Evolutionary conservation across 2,113 vertebrate genomes (phyloP), one percentile per base, ranked within the genome.

Genomic region (Asarcornis scutulata): DNA sequence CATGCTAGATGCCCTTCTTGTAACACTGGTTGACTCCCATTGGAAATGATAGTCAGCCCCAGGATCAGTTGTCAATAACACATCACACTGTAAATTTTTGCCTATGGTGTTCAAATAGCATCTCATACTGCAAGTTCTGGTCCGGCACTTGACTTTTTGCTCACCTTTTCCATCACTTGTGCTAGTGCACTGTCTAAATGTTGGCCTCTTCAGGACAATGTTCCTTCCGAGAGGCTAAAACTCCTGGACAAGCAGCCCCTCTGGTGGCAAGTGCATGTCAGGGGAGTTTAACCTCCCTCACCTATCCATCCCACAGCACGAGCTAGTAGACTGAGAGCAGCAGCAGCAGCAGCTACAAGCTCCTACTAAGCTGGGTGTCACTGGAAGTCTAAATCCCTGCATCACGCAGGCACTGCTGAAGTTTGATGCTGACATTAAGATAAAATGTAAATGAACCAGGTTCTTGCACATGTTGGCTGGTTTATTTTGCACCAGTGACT

Each of bases 271-370:
- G 32, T 10, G 34, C 58, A 21, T 38, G 44, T 8, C 11, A 13
- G 17, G 31, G 9, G 4, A 13, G 6, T 11, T 3, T 46, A 1
- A 2, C 38, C 26, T 23, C 6, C n/a, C 31, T 64, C 26, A 50
- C 27, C 52, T 3, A 1, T 60, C 1, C 4, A 1, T 60, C 1
- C 1, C n/a, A 53, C 0, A 1, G 55, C 50, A 42, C 26, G 16
- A 69, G 34, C 9, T 48, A 62, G 38, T 26, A 67, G 68, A 53
- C 50, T 84, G 29, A 63, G 3, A 56, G 38, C 22, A 76, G 29
- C 56, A 80, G 53, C 69, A 75, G 53, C 69, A 75, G 46, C 63
- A 85, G 25, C 34, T 81, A 44, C 0, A 2, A 4, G 18, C 25
- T 77, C 53, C 2, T 4, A 53, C 32, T 44, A 62, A 58, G 13